Evolutionary conservation across 2,797 vertebrate genomes (phyloP), one percentile per base, ranked within the genome.

Genomic region (Sarcoramphus papa): DNA sequence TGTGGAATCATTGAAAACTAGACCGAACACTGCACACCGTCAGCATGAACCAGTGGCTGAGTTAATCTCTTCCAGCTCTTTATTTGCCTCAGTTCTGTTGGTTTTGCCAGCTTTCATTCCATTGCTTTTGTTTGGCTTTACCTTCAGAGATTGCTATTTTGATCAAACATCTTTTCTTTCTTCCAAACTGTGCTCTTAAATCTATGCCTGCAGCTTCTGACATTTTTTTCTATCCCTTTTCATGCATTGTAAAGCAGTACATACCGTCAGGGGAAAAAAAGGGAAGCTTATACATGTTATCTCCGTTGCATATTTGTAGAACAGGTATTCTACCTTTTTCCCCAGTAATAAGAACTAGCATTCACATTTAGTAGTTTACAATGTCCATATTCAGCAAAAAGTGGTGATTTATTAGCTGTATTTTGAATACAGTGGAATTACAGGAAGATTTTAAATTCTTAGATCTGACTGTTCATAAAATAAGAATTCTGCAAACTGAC

Each of bases 1-100:
- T 72, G 43, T 51, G 76, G 63, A 80, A 51, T 73, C 43, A 45
- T 0, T 41, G 56, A 67, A 54, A 90, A 45, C 14, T 9, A 35
- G 40, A 53, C 28, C 45, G 45, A 57, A 57, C 5, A 4, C 43
- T 19, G 31, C 35, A 41, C 0, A 0, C 17, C 48, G 53, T 9
- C 53, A 48, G 33, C 15, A 7, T 8, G 15, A 70, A 51, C 31
- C 62, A 78, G 21, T 0, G 0, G 7, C 31, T 59, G 51, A 62
- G 41, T 54, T 53, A 41, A 75, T 65, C 41, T 86, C 78, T 89
- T 33, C 24, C 72, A 88, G 45, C 14, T 60, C 48, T 43, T 57
- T 25, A 31, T 22, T 7, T 85, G 24, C 14, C 43, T 50, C 31
- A 30, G 7, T 54, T 77, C 60, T 85, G 9, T 23, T 77, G 35